Evolutionary conservation across 2,888 invertebrate species (phyloP).

Genomic region (Dendrolimus pini): DNA sequence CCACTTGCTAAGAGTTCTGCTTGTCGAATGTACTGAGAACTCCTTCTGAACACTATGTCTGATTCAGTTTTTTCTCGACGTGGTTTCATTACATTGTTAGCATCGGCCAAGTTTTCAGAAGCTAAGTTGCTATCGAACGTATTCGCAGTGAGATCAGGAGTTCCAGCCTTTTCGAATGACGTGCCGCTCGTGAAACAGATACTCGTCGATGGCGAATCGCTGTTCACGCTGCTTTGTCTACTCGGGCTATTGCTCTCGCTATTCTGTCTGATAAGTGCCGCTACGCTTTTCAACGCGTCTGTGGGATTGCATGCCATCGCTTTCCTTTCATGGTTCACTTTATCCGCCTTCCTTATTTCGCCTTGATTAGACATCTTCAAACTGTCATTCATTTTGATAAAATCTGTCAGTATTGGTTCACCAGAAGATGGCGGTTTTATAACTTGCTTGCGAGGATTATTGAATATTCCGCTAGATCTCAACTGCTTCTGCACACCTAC

Average conservation of each 20-base stretch:
- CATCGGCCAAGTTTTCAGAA: slow-evolving; percentile 33
- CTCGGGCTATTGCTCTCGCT: slow-evolving; percentile 50
- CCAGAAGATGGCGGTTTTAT: slow-evolving; percentile 65
- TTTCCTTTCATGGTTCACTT: slow-evolving; percentile 40
- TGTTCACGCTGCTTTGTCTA: slow-evolving; percentile 59
- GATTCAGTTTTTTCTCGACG: slow-evolving; percentile 93
- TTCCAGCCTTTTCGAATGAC: slow-evolving; percentile 52
- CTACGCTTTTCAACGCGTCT: slow-evolving; percentile 62
- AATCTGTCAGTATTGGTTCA: slow-evolving; percentile 84
- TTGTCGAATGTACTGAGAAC: slow-evolving; percentile 64
- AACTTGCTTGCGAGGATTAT: slow-evolving; percentile 79
- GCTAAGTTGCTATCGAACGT: slow-evolving; percentile 41
- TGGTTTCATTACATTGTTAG: slow-evolving; percentile 73
- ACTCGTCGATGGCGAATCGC: slow-evolving; percentile 64
- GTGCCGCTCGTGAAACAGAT: slow-evolving; percentile 50
- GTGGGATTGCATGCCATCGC: slow-evolving; percentile 47
- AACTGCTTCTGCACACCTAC: slow-evolving; percentile 65
- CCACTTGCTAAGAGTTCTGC: slow-evolving; percentile 60
- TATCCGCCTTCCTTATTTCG: slow-evolving; percentile 50
- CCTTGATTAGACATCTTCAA: slow-evolving; percentile 63
- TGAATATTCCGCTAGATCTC: slow-evolving; percentile 83
- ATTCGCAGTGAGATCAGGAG: slow-evolving; percentile 56
- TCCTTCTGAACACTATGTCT: slow-evolving; percentile 85
- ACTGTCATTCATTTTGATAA: slow-evolving; percentile 76
- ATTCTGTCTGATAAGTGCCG: slow-evolving; percentile 59